phyloP scores from a whole-genome alignment of 2,797 vertebrate species.

The Valencia hispanica region DNA sequence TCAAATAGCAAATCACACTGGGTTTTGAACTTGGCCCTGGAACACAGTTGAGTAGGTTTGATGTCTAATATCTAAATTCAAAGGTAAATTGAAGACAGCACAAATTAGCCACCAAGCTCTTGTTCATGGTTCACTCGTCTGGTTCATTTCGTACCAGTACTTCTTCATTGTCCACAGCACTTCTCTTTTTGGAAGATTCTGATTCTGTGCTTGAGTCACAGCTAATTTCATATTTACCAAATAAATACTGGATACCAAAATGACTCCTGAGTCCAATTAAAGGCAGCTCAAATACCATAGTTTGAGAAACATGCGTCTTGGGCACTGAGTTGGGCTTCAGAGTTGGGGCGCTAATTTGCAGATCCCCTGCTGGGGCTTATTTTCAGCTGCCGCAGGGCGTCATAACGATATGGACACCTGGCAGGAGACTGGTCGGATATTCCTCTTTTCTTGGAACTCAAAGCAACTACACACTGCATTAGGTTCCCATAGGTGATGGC shows the following conservation, averaged over 20 bases:
- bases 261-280: not conserved
- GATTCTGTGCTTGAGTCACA: not conserved
- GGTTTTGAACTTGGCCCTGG: not conserved
- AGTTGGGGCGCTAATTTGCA: constrained; percentile 36
- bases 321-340: constrained; percentile 32
- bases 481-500: constrained; percentile 47
- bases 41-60: not conserved
- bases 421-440: constrained; percentile 29
- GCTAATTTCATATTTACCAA: not conserved
- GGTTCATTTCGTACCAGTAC: not conserved
- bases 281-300: not conserved
- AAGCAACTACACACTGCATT: constrained; percentile 18
- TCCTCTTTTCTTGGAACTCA: too few species aligned
- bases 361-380: constrained; percentile 35
- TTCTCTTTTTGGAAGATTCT: not conserved
- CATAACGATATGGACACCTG: constrained; percentile 52
- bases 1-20: not conserved
- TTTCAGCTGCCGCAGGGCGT: constrained; percentile 51
- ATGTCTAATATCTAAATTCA: not conserved
- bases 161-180: not conserved
- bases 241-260: not conserved
- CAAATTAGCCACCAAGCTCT: not conserved
- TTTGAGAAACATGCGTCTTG: constrained; percentile 56
- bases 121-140: not conserved
- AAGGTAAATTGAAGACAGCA: not conserved